A percentile compares a stretch with the other conserved stretches of the same genome.
Evolutionary conservation across 2,888 invertebrate species (phyloP).

Genomic region (Ganaspis brasiliensis): DNA sequence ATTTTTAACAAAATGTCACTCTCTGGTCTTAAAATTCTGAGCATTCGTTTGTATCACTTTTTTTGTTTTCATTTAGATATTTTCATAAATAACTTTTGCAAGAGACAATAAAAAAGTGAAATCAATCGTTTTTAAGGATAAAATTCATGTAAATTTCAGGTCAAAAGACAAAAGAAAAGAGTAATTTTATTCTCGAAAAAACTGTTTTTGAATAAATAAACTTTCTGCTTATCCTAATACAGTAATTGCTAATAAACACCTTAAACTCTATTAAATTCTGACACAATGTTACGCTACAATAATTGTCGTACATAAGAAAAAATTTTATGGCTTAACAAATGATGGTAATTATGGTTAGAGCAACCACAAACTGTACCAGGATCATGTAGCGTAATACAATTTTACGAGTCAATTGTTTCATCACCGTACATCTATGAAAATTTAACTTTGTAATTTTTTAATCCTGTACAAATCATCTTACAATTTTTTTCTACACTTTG

Average conservation of each 20-base stretch:
- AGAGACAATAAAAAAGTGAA: too few species aligned
- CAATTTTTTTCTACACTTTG: too few species aligned
- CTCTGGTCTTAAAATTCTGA: too few species aligned
- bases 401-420: conserved; percentile 31
- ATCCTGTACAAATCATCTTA: too few species aligned
- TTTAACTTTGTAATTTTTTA: too few species aligned
- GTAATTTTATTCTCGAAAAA: background rate
- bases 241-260: background rate
- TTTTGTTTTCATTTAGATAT: too few species aligned
- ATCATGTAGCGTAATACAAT: conserved; percentile 26
- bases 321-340: conserved; percentile 9
- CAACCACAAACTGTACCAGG: conserved; percentile 32
- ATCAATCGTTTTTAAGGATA: too few species aligned
- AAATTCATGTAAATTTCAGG: too few species aligned
- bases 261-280: background rate
- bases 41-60: too few species aligned
- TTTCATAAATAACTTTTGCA: too few species aligned
- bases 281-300: conserved; percentile 5
- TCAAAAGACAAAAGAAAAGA: too few species aligned
- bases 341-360: conserved; percentile 31
- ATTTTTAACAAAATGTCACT: background rate
- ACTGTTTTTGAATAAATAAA: background rate
- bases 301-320: background rate
- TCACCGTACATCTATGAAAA: background rate
- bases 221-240: background rate